phyloP scores from a whole-genome alignment of 2,888 invertebrate genomes.

The Tricholauxania praeusta region DNA sequence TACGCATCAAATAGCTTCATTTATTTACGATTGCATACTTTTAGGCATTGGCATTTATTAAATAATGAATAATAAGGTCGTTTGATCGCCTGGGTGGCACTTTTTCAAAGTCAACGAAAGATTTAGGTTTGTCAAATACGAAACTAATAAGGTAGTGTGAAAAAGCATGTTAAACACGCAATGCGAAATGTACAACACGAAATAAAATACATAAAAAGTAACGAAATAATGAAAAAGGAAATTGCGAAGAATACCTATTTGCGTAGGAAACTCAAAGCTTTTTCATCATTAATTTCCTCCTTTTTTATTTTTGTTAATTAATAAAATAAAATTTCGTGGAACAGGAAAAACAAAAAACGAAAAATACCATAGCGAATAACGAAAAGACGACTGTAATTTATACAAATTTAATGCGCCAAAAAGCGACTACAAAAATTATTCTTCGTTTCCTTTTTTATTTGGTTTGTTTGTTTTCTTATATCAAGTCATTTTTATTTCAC shows the following conservation, averaged over 20 bases:
- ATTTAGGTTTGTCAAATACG: conserved; percentile 42
- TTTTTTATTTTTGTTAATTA: too few species aligned
- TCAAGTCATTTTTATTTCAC: not conserved
- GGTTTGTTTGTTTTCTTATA: not conserved
- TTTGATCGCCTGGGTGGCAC: not conserved
- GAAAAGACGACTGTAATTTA: too few species aligned
- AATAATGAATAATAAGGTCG: not conserved
- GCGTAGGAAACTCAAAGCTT: too few species aligned
- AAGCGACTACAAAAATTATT: not conserved
- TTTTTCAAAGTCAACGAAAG: conserved; percentile 7
- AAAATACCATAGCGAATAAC: too few species aligned
- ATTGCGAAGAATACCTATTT: not conserved
- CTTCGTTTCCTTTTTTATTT: not conserved
- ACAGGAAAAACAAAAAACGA: too few species aligned
- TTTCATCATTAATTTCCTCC: too few species aligned
- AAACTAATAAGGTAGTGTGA: conserved; percentile 37
- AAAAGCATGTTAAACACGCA: conserved; percentile 33
- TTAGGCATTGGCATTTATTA: conserved; percentile 8
- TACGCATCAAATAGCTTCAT: conserved; percentile 30
- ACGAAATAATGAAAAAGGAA: conserved; percentile 4
- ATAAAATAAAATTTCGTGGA: too few species aligned
- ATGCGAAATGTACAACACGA: not conserved
- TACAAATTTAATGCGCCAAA: too few species aligned
- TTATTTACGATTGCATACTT: conserved; percentile 20
- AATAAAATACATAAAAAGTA: conserved; percentile 1